phyloP scores from a whole-genome alignment of 92 coral and sea anemone species.

The Bergia sp. region DNA sequence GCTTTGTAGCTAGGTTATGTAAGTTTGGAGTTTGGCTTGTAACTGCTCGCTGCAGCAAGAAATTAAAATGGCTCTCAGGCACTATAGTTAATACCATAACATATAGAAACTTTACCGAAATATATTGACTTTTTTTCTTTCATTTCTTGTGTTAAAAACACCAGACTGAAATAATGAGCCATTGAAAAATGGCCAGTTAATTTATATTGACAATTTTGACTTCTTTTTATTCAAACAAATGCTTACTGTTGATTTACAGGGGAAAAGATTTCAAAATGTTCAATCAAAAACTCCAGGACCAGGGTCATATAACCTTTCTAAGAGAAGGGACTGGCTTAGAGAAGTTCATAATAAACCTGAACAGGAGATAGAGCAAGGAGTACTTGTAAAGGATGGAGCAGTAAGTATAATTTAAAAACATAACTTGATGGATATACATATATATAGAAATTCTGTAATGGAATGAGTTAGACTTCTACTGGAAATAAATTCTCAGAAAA shows the following conservation, averaged over 20 bases:
- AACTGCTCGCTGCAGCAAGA: too few species aligned
- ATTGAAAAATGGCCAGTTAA: not conserved
- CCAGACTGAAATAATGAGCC: not conserved
- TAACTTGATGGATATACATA: too few species aligned
- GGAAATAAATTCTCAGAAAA: too few species aligned
- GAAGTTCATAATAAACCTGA: slow-evolving; percentile 66
- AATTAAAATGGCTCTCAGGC: too few species aligned
- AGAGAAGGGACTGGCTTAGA: slow-evolving; percentile 90
- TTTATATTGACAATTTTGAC: not conserved
- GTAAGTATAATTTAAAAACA: slow-evolving; percentile 34
- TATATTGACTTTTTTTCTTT: too few species aligned
- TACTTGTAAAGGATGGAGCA: slow-evolving; percentile 47
- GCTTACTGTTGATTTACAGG: slow-evolving; percentile 46
- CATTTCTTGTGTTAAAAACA: too few species aligned
- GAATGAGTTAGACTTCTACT: too few species aligned
- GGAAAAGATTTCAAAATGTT: slow-evolving; percentile 67
- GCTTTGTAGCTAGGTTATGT: too few species aligned
- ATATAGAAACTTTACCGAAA: too few species aligned
- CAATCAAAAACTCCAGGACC: slow-evolving; percentile 86
- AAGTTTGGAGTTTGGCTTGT: too few species aligned
- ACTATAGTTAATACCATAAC: too few species aligned
- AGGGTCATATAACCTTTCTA: slow-evolving; percentile 92
- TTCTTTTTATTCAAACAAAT: not conserved
- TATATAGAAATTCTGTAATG: too few species aligned
- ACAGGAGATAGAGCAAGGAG: slow-evolving; percentile 44